Evolutionary conservation across 2,797 vertebrate genomes (phyloP).

Genomic region (Thaleichthys pacificus): DNA sequence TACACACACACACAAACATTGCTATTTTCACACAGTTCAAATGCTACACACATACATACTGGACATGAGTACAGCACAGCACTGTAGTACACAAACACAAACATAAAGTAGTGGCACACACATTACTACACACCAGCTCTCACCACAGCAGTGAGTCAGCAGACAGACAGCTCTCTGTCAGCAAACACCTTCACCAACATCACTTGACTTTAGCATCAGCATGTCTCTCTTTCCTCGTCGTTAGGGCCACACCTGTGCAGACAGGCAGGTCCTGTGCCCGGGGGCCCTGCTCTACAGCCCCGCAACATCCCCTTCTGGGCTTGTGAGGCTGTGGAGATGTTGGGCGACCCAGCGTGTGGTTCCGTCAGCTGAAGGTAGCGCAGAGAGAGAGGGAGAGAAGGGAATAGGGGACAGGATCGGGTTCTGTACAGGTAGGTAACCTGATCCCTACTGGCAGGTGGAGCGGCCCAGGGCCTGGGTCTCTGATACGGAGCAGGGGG

Average conservation of each 20-base stretch:
- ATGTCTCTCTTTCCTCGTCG: constrained; percentile 36
- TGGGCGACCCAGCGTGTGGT: background rate
- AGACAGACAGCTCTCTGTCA: constrained; percentile 55
- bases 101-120: background rate
- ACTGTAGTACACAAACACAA: too few relatives aligned
- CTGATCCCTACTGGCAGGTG: constrained; percentile 62
- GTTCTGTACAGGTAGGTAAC: constrained; percentile 66
- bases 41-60: constrained; percentile 4
- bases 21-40: constrained; percentile 25
- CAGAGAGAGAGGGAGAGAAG: constrained; percentile 45
- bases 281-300: too few relatives aligned
- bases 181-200: constrained; percentile 43
- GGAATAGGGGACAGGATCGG: constrained; percentile 43
- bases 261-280: too few relatives aligned
- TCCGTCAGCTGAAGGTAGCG: constrained; percentile 44
- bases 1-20: constrained; percentile 11
- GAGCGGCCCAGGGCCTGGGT: constrained; percentile 53
- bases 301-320: too few relatives aligned
- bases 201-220: constrained; percentile 19
- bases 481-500: constrained; percentile 42
- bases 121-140: background rate
- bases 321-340: background rate
- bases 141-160: constrained; percentile 65
- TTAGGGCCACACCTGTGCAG: too few relatives aligned
- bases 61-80: too few relatives aligned